phyloP scores from a whole-genome alignment of 2,888 invertebrate species.

The Acrocyrtus sp. region DNA sequence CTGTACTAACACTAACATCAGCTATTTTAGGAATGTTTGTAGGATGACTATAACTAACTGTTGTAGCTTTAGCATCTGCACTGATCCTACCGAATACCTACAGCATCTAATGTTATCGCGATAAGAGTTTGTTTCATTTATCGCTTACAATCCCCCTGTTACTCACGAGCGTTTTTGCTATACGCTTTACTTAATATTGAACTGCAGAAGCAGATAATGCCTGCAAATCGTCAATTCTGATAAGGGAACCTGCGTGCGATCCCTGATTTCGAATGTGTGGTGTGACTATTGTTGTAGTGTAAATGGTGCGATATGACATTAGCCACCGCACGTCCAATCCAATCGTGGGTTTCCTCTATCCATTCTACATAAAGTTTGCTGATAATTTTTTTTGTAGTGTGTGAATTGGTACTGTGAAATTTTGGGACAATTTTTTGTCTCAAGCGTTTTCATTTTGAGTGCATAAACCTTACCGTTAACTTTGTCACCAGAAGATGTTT shows the following conservation, averaged over 20 bases:
- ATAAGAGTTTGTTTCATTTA: background rate
- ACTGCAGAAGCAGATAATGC: background rate
- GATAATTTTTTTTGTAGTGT: too few relatives aligned
- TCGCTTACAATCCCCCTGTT: background rate
- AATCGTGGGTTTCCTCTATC: too few relatives aligned
- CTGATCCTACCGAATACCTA: too few relatives aligned
- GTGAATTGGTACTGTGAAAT: background rate
- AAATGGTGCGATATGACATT: too few relatives aligned
- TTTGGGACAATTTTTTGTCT: conserved; percentile 6
- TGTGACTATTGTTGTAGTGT: background rate
- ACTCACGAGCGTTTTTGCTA: background rate
- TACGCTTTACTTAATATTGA: background rate
- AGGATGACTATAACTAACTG: conserved; percentile 31
- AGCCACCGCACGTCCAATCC: background rate
- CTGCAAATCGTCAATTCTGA: background rate
- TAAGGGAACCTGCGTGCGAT: background rate
- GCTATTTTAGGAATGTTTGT: conserved; percentile 36
- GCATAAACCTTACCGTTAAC: conserved; percentile 41
- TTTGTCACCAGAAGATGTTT: conserved; percentile 29
- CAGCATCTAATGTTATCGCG: background rate
- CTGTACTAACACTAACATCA: conserved; percentile 7
- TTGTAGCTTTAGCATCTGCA: background rate
- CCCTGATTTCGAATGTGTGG: background rate
- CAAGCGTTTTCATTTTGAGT: conserved; percentile 20
- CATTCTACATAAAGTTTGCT: too few relatives aligned